These are phyloP conservation scores for Leucophenga maculata DNA, from an alignment of 2,888 invertebrate species.

Conservation along the genomic window DNA sequence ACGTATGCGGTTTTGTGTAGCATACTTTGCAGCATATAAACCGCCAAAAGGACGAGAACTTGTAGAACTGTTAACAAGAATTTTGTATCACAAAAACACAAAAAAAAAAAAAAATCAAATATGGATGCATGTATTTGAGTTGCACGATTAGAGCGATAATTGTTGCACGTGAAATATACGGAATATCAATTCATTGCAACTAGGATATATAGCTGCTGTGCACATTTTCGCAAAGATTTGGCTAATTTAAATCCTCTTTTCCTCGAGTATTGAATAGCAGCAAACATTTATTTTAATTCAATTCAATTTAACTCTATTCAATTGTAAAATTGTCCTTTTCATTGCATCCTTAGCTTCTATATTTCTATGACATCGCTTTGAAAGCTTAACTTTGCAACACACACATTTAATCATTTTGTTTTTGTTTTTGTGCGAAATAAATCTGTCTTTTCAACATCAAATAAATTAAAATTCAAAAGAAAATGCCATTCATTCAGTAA, in stretches of 20 bases:
- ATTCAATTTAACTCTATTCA: constrained; percentile 11
- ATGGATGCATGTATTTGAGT: not conserved
- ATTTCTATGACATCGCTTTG: not conserved
- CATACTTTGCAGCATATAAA: constrained; percentile 10
- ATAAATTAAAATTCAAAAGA: constrained; percentile 15
- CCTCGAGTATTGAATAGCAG: too few species aligned
- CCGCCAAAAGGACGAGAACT: too few species aligned
- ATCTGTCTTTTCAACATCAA: constrained; percentile 6
- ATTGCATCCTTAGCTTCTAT: too few species aligned
- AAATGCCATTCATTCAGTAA: not conserved
- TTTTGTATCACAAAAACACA: not conserved
- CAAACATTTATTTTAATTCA: constrained; percentile 12
- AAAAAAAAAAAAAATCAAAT: too few species aligned
- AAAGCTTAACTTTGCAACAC: not conserved
- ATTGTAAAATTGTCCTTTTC: too few species aligned
- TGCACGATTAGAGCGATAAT: constrained; percentile 20
- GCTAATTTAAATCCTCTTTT: not conserved
- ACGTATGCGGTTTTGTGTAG: constrained; percentile 21
- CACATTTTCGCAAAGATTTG: constrained; percentile 14
- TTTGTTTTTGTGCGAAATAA: constrained; percentile 5
- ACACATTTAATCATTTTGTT: constrained; percentile 10
- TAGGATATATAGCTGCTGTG: too few species aligned
- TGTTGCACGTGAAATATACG: constrained; percentile 1
- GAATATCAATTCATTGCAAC: too few species aligned
- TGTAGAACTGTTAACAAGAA: too few species aligned